Conservation (phyloP, 2,113 vertebrate species). For the Sceloporus tristichus region DNA sequence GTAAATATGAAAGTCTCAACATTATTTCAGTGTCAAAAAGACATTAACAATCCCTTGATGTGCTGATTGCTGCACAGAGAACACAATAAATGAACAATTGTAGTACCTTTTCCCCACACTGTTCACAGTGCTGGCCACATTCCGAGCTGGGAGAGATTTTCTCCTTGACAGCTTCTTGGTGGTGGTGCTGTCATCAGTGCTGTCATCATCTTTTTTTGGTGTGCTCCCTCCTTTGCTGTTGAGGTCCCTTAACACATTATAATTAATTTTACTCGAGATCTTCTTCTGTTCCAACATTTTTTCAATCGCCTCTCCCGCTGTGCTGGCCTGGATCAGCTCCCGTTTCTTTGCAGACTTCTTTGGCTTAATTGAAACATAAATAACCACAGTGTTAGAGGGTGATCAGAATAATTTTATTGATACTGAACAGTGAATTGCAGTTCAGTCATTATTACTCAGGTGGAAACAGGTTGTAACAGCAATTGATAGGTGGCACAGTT, state of each 20-base stretch:
- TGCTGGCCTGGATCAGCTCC: conserved; percentile 89
- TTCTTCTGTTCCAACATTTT: conserved; percentile 98
- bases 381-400: conserved; percentile 53
- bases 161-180: conserved; percentile 79
- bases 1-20: conserved; percentile 58
- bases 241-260: conserved; percentile 93
- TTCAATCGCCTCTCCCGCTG: conserved; percentile 95
- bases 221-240: conserved; percentile 81
- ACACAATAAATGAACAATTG: conserved; percentile 70
- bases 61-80: conserved; percentile 63
- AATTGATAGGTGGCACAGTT: accelerated
- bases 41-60: conserved; percentile 63
- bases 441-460: conserved; percentile 51
- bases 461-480: neutral
- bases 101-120: conserved; percentile 90
- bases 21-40: conserved; percentile 67
- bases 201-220: conserved; percentile 71
- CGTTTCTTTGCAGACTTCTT: conserved; percentile 80
- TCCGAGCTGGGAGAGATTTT: conserved; percentile 70
- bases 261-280: conserved; percentile 98
- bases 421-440: conserved; percentile 16
- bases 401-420: conserved; percentile 57
- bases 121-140: conserved; percentile 77
- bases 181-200: conserved; percentile 56
- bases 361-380: conserved; percentile 78